These are phyloP conservation scores for Halesus radiatus DNA, from an alignment of 1,140 invertebrate species.

Conservation along the genomic window DNA sequence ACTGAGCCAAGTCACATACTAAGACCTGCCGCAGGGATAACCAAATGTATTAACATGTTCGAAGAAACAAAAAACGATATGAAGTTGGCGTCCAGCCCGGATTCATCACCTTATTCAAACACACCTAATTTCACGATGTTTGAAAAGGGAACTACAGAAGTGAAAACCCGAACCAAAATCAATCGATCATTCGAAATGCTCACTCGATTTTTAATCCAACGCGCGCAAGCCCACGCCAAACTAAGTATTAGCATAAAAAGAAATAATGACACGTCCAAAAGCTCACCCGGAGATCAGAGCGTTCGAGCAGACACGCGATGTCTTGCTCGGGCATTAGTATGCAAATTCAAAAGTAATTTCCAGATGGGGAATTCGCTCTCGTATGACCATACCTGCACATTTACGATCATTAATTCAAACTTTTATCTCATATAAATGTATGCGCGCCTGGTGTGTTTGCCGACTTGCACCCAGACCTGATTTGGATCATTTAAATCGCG, in stretches of 20 bases:
- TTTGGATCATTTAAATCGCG: slow-evolving; percentile 38
- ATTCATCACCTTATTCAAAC: slow-evolving; percentile 30
- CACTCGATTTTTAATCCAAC: slow-evolving; percentile 32
- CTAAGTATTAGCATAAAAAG: slow-evolving; percentile 38
- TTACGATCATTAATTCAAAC: slow-evolving; percentile 41
- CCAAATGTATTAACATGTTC: too few relatives aligned
- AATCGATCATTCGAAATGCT: slow-evolving; percentile 26
- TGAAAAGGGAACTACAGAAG: slow-evolving; percentile 1
- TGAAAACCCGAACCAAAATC: slow-evolving; percentile 6
- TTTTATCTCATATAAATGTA: slow-evolving; percentile 40
- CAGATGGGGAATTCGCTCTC: slow-evolving; percentile 41
- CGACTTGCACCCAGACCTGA: neutral
- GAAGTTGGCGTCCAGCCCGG: neutral
- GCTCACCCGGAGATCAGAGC: slow-evolving; percentile 16
- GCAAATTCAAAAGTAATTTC: slow-evolving; percentile 42
- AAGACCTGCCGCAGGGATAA: too few relatives aligned
- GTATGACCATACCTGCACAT: slow-evolving; percentile 41
- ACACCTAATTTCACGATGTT: slow-evolving; percentile 30
- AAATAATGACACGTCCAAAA: slow-evolving; percentile 40
- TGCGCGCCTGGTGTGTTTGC: slow-evolving; percentile 20
- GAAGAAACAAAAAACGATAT: neutral
- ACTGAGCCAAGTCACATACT: too few relatives aligned
- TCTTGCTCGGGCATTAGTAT: slow-evolving; percentile 40
- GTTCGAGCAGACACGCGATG: slow-evolving; percentile 35
- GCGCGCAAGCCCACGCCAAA: slow-evolving; percentile 12